phyloP scores from a whole-genome alignment of 2,888 invertebrate species.

The Athrips mouffetella region DNA sequence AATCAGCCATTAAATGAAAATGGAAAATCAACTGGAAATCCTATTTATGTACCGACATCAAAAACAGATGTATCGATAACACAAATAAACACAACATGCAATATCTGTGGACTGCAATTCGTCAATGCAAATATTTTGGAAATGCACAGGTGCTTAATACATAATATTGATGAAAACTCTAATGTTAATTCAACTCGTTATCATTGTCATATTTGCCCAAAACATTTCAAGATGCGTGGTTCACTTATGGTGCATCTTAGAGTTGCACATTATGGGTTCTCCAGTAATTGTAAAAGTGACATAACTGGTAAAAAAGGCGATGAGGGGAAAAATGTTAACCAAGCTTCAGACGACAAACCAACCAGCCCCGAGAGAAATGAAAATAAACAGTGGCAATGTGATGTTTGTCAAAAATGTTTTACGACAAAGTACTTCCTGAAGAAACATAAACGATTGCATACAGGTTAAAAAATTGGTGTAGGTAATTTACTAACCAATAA shows the following conservation, averaged over 20 bases:
- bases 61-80: conserved; percentile 46
- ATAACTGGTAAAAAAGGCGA: conserved; percentile 27
- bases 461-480: conserved; percentile 80
- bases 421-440: conserved; percentile 94
- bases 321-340: conserved; percentile 30
- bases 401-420: conserved; percentile 89
- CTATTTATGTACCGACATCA: conserved; percentile 36
- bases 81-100: conserved; percentile 69
- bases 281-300: conserved; percentile 36
- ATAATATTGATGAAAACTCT: conserved; percentile 65
- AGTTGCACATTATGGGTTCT: conserved; percentile 85
- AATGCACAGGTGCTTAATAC: conserved; percentile 87
- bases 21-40: conserved; percentile 33
- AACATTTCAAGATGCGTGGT: conserved; percentile 89
- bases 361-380: conserved; percentile 62
- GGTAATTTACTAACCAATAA: conserved; percentile 62
- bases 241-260: conserved; percentile 89
- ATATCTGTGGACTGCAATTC: conserved; percentile 85
- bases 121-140: conserved; percentile 82
- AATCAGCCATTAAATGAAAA: conserved; percentile 33
- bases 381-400: conserved; percentile 91
- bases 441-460: conserved; percentile 92
- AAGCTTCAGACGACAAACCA: conserved; percentile 36
- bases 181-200: conserved; percentile 68
- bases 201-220: conserved; percentile 87